Base-by-base conservation (phyloP, 1,140 invertebrate species). In the Sarcophaga bullata region DNA sequence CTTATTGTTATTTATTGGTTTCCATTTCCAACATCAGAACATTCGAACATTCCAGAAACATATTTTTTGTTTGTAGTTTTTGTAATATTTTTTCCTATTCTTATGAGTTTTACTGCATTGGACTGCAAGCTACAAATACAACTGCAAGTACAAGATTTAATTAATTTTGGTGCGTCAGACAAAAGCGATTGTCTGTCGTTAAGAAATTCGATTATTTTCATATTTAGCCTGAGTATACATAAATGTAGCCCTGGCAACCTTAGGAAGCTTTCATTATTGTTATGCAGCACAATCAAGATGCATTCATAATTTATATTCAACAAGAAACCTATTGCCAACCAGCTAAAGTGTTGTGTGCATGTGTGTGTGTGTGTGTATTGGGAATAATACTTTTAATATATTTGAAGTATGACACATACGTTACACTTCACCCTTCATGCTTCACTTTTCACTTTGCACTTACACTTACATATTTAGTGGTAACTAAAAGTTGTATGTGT, bases 221-320 rank as follows among this genome's bases (percentile, higher is more conserved):
- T 68, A n/a, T 68, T 25, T 19, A 68, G 9, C n/a, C 17, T 68
- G 17, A 25, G n/a, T 8, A 68, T 8, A 58, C 15, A 13, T 58
- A 58, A 58, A 2, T 58, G 54, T 8, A 58, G 13, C 54, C 54
- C 7, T 58, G 15, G 54, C n/a, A n/a, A 58, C 54, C 7, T 58
- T 52, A 10, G 50, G 1, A 52, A 1, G 2, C 50, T 9, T 52
- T 52, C n/a, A n/a, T 68, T 4, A 68, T 68, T 37, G 25, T 37
- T 37, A 37, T 37, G 25, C 25, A 37, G 25, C 17, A 68, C n/a
- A 68, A 68, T 68, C 62, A 68, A 25, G 17, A 68, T 68, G 62
- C 62, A 68, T 68, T 68, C 19, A 68, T 68, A 68, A 68, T 68
- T 68, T 68, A 68, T 68, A 19, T 68, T 68, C 17, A 68, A 8